These are phyloP conservation scores for Drosophila athabasca DNA, from an alignment of 1,140 invertebrate genomes.

Conservation along the genomic window DNA sequence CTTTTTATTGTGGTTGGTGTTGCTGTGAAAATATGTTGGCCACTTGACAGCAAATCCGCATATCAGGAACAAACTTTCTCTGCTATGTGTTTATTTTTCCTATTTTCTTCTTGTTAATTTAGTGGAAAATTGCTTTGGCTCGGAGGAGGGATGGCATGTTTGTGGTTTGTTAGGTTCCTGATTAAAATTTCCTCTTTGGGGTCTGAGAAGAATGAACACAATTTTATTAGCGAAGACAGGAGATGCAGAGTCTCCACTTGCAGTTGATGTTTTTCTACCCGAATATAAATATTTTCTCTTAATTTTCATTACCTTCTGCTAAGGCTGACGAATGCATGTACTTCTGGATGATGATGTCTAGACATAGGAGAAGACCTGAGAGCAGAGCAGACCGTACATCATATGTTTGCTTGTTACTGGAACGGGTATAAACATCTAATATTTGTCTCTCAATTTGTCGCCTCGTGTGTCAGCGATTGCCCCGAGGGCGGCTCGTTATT, in stretches of 20 bases:
- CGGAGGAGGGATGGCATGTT: background rate
- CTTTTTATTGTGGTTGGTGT: slow-evolving; percentile 29
- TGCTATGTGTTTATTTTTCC: background rate
- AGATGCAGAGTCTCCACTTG: too few relatives aligned
- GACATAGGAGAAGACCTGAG: slow-evolving; percentile 17
- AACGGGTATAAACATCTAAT: slow-evolving; percentile 38
- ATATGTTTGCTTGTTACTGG: slow-evolving; percentile 34
- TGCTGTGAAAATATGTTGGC: slow-evolving; percentile 18
- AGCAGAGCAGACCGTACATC: too few relatives aligned
- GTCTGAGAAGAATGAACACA: background rate
- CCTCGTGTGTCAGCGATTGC: slow-evolving; percentile 6
- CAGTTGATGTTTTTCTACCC: too few relatives aligned
- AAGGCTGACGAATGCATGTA: slow-evolving; percentile 16
- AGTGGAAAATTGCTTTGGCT: slow-evolving; percentile 64
- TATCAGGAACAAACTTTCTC: slow-evolving; percentile 44
- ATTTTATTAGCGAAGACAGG: slow-evolving; percentile 6
- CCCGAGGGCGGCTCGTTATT: slow-evolving; percentile 17
- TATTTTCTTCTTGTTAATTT: slow-evolving; percentile 62
- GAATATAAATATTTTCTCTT: too few relatives aligned
- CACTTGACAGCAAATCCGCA: slow-evolving; percentile 59
- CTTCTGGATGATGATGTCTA: slow-evolving; percentile 32
- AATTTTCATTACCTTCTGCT: slow-evolving; percentile 21
- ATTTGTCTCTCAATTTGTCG: slow-evolving; percentile 30
- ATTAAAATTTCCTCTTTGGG: slow-evolving; percentile 19
- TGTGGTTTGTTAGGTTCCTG: slow-evolving; percentile 5